Evolutionary conservation across 2,797 vertebrate species (phyloP).

Genomic region (Sebastes hubbsi): DNA sequence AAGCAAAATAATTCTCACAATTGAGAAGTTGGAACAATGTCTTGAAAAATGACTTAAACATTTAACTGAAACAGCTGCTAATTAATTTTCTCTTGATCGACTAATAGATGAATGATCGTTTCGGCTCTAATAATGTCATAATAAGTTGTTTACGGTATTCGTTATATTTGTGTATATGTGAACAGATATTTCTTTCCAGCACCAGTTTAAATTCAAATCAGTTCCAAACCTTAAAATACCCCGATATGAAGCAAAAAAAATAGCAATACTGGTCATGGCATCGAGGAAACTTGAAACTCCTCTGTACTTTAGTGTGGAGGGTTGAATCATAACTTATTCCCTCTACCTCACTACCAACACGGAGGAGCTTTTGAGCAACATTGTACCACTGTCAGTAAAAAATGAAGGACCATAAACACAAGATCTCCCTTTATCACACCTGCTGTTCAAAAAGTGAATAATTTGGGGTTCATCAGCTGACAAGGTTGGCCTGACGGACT

Average conservation of each 20-base stretch:
- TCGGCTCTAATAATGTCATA: background rate
- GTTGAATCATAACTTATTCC: background rate
- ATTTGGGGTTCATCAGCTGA: constrained; percentile 57
- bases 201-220: background rate
- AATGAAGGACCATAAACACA: background rate
- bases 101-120: background rate
- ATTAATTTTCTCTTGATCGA: background rate
- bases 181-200: background rate
- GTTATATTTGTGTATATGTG: background rate
- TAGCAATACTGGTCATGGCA: background rate
- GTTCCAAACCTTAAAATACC: background rate
- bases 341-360: background rate
- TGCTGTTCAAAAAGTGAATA: constrained; percentile 53
- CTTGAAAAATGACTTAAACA: background rate
- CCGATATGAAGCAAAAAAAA: background rate
- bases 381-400: too few species aligned
- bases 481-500: constrained; percentile 48
- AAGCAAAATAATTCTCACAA: background rate
- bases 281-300: background rate
- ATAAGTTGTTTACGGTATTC: background rate
- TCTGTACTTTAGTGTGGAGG: background rate
- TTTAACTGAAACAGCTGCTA: background rate
- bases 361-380: background rate
- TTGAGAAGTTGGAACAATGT: background rate
- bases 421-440: constrained; percentile 24